Evolutionary conservation across 2,797 vertebrate species (phyloP), one percentile per base, ranked within the genome.

Genomic region (Siniperca scherzeri): DNA sequence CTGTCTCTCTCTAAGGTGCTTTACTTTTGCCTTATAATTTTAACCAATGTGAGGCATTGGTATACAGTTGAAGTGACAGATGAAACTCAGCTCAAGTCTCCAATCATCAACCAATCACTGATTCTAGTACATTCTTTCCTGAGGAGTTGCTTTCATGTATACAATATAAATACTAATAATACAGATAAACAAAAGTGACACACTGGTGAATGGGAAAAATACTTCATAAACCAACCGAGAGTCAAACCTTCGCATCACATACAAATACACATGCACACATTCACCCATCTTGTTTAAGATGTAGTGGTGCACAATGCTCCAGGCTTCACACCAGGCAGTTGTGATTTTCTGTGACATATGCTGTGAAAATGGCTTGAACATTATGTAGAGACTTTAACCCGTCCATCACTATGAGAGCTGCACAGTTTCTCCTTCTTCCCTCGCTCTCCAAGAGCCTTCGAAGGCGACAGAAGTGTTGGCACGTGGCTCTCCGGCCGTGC

Each of bases 311-410:
- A 71, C 13, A 17, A n/a, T 56, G 14, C 48, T 66, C 10, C 52
- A 21, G 30, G 60, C 33, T 77, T 86, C 85, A 59, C 86, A 66
- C 67, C 64, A 78, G 81, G 82, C 82, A 70, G 80, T 87, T 76
- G 82, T 89, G 86, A 88, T 93, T 93, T 89, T 84, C 80, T 83
- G 81, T 59, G 73, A 87, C 88, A 92, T 91, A 81, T 83, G 78
- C 87, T 91, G 91, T 68, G 84, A 91, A 92, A 93, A 94, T 88
- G 80, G 92, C 88, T 89, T 80, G 71, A 86, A 84, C 85, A 91
- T 93, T 89, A 90, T 91, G 84, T 86, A 81, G 57, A 69, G 36
- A 57, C 82, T 87, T 88, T 77, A 57, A 75, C 67, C 73, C 38
- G 70, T 74, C 83, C 44, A 78, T 93, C 91, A 86, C 69, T 46